phyloP scores from a whole-genome alignment of 2,113 vertebrate genomes.

The Aphyosemion australe region DNA sequence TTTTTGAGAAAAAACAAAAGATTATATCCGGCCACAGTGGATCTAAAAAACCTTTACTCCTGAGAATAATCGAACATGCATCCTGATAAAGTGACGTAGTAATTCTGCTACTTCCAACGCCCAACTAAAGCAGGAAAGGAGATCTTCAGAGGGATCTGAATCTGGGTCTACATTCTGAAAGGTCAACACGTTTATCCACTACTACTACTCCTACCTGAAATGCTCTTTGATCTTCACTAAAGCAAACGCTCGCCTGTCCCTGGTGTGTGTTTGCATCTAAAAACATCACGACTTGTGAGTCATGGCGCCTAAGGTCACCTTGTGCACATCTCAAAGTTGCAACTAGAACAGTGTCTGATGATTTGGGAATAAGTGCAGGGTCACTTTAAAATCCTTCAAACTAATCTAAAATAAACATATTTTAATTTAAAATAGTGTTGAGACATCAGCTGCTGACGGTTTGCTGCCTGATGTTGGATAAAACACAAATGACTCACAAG shows the following conservation, averaged over 20 bases:
- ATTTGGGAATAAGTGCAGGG: neutral
- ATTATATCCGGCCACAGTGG: neutral
- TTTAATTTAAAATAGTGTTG: slow-evolving; percentile 1
- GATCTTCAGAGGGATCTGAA: too few relatives aligned
- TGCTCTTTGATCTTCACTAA: neutral
- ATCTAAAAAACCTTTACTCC: neutral
- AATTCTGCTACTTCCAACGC: neutral
- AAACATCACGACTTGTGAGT: neutral
- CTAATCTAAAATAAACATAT: slow-evolving; percentile 20
- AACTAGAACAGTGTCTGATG: neutral
- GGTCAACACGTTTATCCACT: neutral
- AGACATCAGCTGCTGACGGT: slow-evolving; percentile 33
- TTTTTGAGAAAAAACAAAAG: neutral
- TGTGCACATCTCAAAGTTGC: neutral
- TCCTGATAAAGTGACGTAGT: neutral
- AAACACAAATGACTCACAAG: slow-evolving; percentile 57
- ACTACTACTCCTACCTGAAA: neutral
- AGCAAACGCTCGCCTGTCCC: neutral
- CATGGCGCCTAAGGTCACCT: neutral
- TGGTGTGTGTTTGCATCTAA: neutral
- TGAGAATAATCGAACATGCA: neutral
- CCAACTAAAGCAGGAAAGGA: too few relatives aligned
- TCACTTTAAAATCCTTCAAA: neutral
- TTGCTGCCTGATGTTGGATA: slow-evolving; percentile 54
- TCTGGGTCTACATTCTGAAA: neutral